Evolutionary conservation across 2,888 invertebrate species (phyloP).

Genomic region (Achlya flavicornis): DNA sequence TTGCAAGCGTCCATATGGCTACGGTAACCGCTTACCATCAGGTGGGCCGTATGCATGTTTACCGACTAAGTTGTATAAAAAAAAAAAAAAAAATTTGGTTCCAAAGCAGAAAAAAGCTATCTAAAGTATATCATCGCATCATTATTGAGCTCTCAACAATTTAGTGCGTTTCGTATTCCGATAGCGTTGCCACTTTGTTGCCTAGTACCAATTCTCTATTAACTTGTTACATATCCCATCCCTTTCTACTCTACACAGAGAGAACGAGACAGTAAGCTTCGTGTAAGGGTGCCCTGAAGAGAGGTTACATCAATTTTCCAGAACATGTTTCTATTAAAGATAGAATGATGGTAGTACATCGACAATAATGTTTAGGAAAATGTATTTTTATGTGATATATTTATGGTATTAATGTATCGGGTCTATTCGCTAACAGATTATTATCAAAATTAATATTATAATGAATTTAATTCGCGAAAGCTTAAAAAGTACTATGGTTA

Average conservation of each 20-base stretch:
- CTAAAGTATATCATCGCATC: not conserved
- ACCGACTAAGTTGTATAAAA: no score
- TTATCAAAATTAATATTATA: no score
- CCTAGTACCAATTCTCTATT: no score
- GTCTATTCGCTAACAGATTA: no score
- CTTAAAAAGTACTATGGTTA: no score
- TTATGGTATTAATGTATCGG: no score
- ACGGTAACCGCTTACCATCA: no score
- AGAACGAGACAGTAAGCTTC: not conserved
- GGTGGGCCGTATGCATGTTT: no score
- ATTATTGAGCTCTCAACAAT: conserved; percentile 3
- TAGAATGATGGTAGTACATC: not conserved
- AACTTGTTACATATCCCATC: conserved; percentile 3
- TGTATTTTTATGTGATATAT: not conserved
- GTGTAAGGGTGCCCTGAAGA: not conserved
- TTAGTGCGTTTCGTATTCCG: not conserved
- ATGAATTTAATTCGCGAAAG: no score
- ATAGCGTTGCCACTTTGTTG: not conserved
- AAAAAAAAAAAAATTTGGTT: no score
- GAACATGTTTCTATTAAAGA: not conserved
- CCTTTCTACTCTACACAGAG: not conserved
- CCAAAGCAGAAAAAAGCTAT: not conserved
- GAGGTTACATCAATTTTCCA: conserved; percentile 1
- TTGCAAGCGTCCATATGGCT: no score
- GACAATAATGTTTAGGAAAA: not conserved